Conservation (phyloP, 35 echinoderm and acorn worm species). For the Stichopus chloronotus region DNA sequence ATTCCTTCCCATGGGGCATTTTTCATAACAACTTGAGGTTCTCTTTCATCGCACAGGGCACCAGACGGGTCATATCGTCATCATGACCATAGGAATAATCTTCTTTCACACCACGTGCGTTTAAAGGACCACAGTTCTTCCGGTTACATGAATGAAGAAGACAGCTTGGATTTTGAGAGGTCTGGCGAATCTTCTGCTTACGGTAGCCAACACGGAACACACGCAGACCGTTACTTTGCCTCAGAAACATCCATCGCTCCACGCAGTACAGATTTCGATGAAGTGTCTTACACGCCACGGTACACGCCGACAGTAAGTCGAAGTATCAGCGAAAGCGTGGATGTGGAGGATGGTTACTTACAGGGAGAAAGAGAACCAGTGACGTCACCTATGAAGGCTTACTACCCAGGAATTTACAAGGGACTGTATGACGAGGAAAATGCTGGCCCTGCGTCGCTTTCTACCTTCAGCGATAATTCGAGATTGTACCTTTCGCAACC, state of each 20-base stretch:
- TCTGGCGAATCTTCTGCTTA: not conserved
- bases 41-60: not conserved
- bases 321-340: slow-evolving; percentile 19
- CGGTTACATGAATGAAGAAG: not conserved
- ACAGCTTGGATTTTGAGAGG: not conserved
- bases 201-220: not conserved
- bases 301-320: slow-evolving; percentile 38
- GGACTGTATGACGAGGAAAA: not conserved
- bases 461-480: not conserved
- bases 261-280: slow-evolving; percentile 22
- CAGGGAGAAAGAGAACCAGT: not conserved
- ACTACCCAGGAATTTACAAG: not conserved
- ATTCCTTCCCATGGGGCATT: no score
- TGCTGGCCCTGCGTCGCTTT: not conserved
- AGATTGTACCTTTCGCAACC: not conserved
- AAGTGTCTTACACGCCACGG: not conserved
- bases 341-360: not conserved
- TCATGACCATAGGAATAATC: not conserved
- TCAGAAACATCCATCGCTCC: not conserved
- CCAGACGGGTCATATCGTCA: not conserved
- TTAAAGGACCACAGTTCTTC: slow-evolving; percentile 9
- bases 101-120: not conserved
- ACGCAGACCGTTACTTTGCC: not conserved
- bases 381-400: not conserved
- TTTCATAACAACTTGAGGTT: no score